These are phyloP conservation scores for Macrotus californicus DNA, from an alignment of 2,113 vertebrate species.

Conservation along the genomic window DNA sequence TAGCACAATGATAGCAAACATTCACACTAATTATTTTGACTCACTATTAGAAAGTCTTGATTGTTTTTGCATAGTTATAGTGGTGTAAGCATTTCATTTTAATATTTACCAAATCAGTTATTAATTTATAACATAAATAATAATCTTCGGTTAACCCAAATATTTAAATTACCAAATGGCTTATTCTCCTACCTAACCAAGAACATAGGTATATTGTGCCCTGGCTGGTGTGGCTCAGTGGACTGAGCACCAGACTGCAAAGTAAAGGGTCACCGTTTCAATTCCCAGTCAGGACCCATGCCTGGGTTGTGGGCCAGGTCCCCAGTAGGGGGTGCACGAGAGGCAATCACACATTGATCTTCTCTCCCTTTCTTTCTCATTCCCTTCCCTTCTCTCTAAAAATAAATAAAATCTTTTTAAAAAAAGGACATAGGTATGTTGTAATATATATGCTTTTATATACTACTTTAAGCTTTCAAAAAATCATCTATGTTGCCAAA, in stretches of 20 bases:
- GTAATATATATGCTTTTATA: neutral
- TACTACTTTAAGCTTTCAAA: neutral
- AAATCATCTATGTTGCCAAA: neutral
- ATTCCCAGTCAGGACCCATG: too few species aligned
- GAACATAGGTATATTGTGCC: neutral
- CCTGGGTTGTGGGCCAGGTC: too few species aligned
- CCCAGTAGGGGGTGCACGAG: too few species aligned
- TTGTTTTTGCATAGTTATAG: constrained; percentile 7
- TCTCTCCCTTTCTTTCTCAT: too few species aligned
- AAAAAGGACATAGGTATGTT: neutral
- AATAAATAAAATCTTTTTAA: too few species aligned
- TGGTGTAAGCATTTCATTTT: neutral
- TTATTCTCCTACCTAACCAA: neutral
- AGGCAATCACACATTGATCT: too few species aligned
- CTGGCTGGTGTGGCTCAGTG: too few species aligned
- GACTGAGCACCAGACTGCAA: too few species aligned
- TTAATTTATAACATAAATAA: neutral
- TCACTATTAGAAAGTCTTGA: neutral
- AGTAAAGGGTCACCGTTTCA: too few species aligned
- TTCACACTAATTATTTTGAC: constrained; percentile 1
- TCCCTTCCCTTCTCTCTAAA: too few species aligned
- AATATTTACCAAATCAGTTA: neutral
- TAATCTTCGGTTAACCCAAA: constrained; percentile 28
- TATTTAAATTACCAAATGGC: neutral
- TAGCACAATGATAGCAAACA: neutral